Conservation (phyloP, 2,797 vertebrate genomes). For the Melanotaenia parkinsoni region DNA sequence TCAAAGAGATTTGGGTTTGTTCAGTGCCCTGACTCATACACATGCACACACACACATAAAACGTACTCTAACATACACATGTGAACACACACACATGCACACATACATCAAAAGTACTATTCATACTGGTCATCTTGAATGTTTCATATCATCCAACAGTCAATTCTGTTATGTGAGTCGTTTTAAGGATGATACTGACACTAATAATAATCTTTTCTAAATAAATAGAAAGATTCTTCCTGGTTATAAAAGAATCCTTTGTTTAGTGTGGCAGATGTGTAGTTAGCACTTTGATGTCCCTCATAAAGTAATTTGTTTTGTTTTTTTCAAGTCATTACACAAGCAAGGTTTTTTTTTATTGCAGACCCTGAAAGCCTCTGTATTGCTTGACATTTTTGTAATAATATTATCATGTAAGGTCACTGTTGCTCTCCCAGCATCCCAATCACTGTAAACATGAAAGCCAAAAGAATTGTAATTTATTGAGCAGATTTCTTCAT, state of each 20-base stretch:
- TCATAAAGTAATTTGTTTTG: conserved; percentile 11
- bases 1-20: conserved; percentile 85
- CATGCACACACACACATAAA: conserved; percentile 19
- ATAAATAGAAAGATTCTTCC: conserved; percentile 27
- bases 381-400: conserved; percentile 15
- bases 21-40: conserved; percentile 67
- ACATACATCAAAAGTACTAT: conserved; percentile 40
- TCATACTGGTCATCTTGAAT: conserved; percentile 37
- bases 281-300: conserved; percentile 11
- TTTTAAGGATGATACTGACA: conserved; percentile 40
- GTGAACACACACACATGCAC: conserved; percentile 4
- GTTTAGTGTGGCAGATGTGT: conserved; percentile 14
- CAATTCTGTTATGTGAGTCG: conserved; percentile 48
- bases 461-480: conserved; percentile 37
- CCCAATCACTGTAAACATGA: conserved; percentile 16
- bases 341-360: conserved; percentile 3
- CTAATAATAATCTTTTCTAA: conserved; percentile 40
- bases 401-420: conserved; percentile 24
- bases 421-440: conserved; percentile 19
- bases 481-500: conserved; percentile 47
- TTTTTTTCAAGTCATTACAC: conserved; percentile 21
- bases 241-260: conserved; percentile 30
- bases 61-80: conserved; percentile 42
- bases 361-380: not conserved
- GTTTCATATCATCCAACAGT: conserved; percentile 43